Conservation (phyloP, 2,888 invertebrate species). For the Ametastegia equiseti region DNA sequence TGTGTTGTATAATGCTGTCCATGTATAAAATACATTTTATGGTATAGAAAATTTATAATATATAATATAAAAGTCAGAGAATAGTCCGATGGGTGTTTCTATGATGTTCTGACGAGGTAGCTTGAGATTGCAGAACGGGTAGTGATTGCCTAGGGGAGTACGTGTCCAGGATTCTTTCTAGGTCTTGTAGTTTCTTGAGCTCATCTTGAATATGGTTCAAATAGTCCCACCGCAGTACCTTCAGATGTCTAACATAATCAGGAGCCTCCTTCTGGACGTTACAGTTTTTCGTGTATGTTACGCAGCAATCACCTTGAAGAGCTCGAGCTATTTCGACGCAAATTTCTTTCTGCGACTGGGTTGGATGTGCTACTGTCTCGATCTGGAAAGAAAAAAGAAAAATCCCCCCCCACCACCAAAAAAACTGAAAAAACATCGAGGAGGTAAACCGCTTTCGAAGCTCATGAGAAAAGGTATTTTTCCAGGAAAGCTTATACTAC, state of each 20-base stretch:
- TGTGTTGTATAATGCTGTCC: neutral
- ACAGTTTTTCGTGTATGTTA: constrained; percentile 62
- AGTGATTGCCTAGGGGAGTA: constrained; percentile 61
- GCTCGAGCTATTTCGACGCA: constrained; percentile 66
- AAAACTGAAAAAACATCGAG: neutral
- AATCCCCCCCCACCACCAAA: too few species aligned
- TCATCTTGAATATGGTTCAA: constrained; percentile 76
- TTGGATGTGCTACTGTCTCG: neutral
- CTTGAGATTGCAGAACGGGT: constrained; percentile 45
- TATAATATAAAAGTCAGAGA: constrained; percentile 2
- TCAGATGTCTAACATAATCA: constrained; percentile 73
- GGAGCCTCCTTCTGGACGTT: constrained; percentile 63
- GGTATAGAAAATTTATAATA: neutral
- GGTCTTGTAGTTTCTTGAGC: constrained; percentile 73
- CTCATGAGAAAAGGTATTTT: neutral
- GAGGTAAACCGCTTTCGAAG: neutral
- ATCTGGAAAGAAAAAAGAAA: neutral
- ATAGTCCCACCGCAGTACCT: constrained; percentile 75
- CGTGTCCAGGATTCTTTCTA: constrained; percentile 75
- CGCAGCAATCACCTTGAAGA: constrained; percentile 58
- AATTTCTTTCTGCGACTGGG: constrained; percentile 38
- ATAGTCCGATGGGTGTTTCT: neutral
- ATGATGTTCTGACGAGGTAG: constrained; percentile 17
- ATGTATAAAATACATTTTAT: constrained; percentile 21
- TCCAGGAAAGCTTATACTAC: neutral